Evolutionary conservation across 2,888 invertebrate genomes (phyloP).

Genomic region (Hirtodrosophila confusa): DNA sequence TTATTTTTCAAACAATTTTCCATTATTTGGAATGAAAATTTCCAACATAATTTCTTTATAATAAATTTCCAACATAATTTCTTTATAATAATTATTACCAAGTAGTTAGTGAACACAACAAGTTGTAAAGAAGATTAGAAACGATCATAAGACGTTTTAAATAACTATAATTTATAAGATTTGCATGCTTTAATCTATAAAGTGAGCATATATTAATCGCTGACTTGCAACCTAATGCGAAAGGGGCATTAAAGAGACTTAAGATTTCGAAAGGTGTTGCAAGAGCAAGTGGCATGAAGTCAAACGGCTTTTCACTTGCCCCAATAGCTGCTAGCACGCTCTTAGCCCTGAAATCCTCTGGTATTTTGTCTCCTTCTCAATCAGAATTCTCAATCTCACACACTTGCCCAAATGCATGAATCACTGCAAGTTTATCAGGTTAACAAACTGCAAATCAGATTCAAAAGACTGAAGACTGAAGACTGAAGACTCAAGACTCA

Average conservation of each 20-base stretch:
- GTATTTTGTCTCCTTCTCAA: constrained; percentile 10
- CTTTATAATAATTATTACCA: no score
- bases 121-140: no score
- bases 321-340: no score
- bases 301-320: constrained; percentile 2
- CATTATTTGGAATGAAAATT: no score
- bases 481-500: background rate
- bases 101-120: no score
- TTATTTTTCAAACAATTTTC: no score
- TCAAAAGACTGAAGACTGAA: background rate
- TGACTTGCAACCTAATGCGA: constrained; percentile 1
- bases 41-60: no score
- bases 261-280: constrained; percentile 19
- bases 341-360: background rate
- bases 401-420: constrained; percentile 39
- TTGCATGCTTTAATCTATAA: background rate
- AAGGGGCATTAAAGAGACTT: background rate
- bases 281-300: constrained; percentile 9
- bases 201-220: background rate
- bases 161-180: background rate
- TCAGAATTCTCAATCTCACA: background rate
- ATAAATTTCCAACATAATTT: no score
- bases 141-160: no score
- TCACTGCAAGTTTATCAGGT: constrained; percentile 42
- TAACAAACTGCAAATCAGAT: constrained; percentile 48